Base-by-base conservation (phyloP, 2,113 vertebrate species). In the Leptodactylus fuscus region DNA sequence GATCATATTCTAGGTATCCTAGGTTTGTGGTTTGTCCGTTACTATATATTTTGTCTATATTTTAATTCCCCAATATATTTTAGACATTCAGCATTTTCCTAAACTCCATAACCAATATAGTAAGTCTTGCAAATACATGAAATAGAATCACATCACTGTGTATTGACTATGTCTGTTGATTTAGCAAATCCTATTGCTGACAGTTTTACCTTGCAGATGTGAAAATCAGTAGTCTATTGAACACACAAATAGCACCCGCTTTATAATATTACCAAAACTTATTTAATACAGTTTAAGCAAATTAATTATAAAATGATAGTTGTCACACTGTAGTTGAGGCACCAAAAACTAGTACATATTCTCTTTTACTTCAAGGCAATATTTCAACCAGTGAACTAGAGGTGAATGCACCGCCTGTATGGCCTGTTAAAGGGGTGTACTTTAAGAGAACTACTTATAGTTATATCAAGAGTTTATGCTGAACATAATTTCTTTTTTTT, bases 81-180 rank as follows among this genome's bases (percentile, higher is more conserved):
- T n/a, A n/a, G n/a, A n/a, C n/a, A n/a, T n/a, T n/a, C n/a, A n/a
- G n/a, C n/a, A n/a, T n/a, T n/a, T n/a, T n/a, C n/a, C 36, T 38
- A 41, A 71, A n/a, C 4, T 11, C 1, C 4, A 71, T 41, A 73
- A 69, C 20, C 9, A 5, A 16, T 2, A 12, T 0, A 8, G 4
- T 0, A 0, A 18, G 4, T 27, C 11, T 71, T 36, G 36, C 18
- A 71, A 44, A 71, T 10, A 75, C 74, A 77, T 53, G 34, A 77
- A 51, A 77, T 49, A 34, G 48, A 77, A 36, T 36, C 24, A 77
- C 49, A 78, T 29, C 44, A 53, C 18, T 77, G 48, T 32, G 44
- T 49, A 76, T 78, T 53, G 75, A 55, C 32, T n/a, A n/a, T 20
- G 53, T 36, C 18, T 78, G 55, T 78, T 78, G 49, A 78, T 55